Evolutionary conservation across 2,113 vertebrate species (phyloP).

Genomic region (Carettochelys insculpta): DNA sequence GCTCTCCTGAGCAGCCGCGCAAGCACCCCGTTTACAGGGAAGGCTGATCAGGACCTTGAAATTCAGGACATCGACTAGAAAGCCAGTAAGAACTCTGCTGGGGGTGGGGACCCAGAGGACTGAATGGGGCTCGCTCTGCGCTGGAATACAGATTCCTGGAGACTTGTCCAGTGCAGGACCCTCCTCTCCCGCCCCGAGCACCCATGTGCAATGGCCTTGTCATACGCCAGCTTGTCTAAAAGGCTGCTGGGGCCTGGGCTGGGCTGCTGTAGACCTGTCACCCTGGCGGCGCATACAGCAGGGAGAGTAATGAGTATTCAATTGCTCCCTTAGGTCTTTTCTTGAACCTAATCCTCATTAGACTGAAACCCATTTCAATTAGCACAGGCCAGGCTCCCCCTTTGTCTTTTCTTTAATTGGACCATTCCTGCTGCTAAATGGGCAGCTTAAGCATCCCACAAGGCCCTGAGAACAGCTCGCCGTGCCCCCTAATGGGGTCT

Average conservation of each 20-base stretch:
- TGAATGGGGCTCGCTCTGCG: accelerated
- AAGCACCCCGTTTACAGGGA: too few species aligned
- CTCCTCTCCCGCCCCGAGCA: not conserved
- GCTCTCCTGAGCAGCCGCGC: too few species aligned
- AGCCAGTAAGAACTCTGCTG: not conserved
- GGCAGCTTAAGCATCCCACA: constrained; percentile 83
- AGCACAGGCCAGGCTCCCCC: constrained; percentile 77
- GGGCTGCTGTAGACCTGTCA: not conserved
- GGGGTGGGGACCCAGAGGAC: accelerated
- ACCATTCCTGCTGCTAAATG: constrained; percentile 81
- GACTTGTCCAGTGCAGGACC: not conserved
- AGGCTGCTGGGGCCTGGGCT: not conserved
- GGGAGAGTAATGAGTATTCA: constrained; percentile 45
- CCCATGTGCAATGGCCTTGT: not conserved
- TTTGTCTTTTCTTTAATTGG: constrained; percentile 75
- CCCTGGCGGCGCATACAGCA: constrained; percentile 2
- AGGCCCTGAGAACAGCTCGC: constrained; percentile 75
- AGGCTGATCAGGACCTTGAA: too few species aligned
- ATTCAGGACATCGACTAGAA: not conserved
- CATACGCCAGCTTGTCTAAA: not conserved
- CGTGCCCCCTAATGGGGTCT: constrained; percentile 75
- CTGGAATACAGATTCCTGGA: not conserved
- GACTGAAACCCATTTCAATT: constrained; percentile 82
- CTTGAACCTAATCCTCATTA: constrained; percentile 72
- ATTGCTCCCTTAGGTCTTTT: constrained; percentile 71